Conservation (phyloP, 2,888 invertebrate genomes). For the Taenaris catops region DNA sequence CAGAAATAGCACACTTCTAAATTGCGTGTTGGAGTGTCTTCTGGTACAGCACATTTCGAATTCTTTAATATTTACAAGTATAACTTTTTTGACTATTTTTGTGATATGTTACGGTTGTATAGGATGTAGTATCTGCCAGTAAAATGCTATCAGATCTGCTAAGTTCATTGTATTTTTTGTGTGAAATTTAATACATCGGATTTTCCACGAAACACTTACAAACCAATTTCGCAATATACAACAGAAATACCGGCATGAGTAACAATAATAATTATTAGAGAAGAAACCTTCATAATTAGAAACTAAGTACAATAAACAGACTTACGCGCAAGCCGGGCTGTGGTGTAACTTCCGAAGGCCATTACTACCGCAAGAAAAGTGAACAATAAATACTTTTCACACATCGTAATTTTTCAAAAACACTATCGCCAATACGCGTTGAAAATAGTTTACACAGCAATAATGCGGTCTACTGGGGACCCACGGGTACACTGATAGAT, state of each 20-base stretch:
- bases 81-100: no score
- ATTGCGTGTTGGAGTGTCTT: no score
- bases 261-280: constrained; percentile 4
- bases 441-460: constrained; percentile 23
- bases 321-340: constrained; percentile 64
- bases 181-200: no score
- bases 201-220: no score
- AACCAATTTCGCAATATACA: no score
- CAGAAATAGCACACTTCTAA: no score
- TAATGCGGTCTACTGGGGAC: constrained; percentile 35
- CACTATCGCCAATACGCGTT: constrained; percentile 21
- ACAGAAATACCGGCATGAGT: constrained; percentile 5
- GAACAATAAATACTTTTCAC: constrained; percentile 48
- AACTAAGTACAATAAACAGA: constrained; percentile 18
- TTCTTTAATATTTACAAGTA: no score
- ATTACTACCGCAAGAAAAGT: constrained; percentile 39
- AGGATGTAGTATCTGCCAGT: no score
- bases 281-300: constrained; percentile 16
- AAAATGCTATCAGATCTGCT: no score
- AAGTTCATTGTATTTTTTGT: no score
- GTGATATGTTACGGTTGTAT: no score
- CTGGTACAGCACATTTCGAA: no score
- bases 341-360: constrained; percentile 40
- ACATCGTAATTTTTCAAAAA: constrained; percentile 42
- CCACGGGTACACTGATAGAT: constrained; percentile 44